Evolutionary conservation across 2,113 vertebrate species (phyloP).

Genomic region (Marmota monax): DNA sequence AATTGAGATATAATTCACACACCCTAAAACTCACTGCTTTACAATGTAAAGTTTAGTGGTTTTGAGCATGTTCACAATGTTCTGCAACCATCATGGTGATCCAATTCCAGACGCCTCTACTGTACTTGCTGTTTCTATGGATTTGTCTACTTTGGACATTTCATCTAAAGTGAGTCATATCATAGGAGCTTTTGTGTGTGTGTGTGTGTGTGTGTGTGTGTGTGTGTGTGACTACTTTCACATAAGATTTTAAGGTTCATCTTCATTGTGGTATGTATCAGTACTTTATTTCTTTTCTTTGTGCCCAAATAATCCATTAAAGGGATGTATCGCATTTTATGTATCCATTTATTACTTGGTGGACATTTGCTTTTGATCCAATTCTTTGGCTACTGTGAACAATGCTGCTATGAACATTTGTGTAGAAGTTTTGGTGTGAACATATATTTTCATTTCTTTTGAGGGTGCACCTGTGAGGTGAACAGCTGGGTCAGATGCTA

Average conservation of each 20-base stretch:
- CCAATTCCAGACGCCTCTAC: background rate
- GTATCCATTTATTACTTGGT: background rate
- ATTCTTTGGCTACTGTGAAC: slow-evolving; percentile 9
- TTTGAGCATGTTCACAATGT: background rate
- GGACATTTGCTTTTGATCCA: background rate
- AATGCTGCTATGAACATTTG: background rate
- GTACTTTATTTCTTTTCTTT: background rate
- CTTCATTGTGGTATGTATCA: background rate
- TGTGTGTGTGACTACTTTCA: background rate
- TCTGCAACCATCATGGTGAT: background rate
- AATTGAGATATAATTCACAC: background rate
- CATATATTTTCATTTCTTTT: slow-evolving; percentile 42
- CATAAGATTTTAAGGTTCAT: background rate
- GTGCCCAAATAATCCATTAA: background rate
- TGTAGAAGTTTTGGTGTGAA: background rate
- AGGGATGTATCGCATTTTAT: background rate
- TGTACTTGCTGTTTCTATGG: background rate
- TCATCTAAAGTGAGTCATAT: background rate
- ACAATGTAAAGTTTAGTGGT: background rate
- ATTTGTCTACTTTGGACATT: background rate
- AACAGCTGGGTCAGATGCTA: background rate
- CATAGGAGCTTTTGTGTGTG: background rate
- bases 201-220: background rate
- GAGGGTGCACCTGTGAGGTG: background rate
- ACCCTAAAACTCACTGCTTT: background rate